Evolutionary conservation across 2,113 vertebrate genomes (phyloP).

Genomic region (Paramisgurnus dabryanus): DNA sequence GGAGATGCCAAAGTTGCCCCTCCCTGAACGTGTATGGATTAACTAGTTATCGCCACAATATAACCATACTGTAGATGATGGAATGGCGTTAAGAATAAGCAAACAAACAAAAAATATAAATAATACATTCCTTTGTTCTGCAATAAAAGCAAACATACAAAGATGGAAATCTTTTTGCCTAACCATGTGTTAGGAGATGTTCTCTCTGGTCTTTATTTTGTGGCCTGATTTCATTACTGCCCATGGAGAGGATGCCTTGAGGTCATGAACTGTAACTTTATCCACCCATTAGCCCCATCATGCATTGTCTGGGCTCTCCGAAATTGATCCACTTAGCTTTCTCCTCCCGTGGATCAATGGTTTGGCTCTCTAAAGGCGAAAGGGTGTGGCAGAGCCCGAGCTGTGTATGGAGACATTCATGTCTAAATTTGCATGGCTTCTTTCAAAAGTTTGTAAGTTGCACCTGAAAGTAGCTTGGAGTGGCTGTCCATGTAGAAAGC

Average conservation of each 20-base stretch:
- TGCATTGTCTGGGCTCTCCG: constrained; percentile 32
- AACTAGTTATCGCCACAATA: too few species aligned
- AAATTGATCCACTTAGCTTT: constrained; percentile 39
- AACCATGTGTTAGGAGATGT: background rate
- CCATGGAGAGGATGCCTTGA: background rate
- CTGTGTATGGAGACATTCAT: background rate
- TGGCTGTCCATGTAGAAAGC: background rate
- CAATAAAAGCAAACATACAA: background rate
- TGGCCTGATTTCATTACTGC: constrained; percentile 24
- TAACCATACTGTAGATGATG: too few species aligned
- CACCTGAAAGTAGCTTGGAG: background rate
- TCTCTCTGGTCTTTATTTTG: constrained; percentile 25
- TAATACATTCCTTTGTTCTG: background rate
- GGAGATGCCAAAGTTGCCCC: too few species aligned
- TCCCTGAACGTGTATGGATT: too few species aligned
- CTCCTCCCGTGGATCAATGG: constrained; percentile 39
- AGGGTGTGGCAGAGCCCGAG: background rate
- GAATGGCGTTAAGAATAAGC: too few species aligned
- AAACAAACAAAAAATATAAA: too few species aligned
- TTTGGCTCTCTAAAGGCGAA: background rate
- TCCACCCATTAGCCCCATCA: constrained; percentile 43
- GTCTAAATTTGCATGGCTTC: constrained; percentile 47
- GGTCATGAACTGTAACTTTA: constrained; percentile 32
- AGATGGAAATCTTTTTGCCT: background rate
- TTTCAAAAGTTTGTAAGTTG: background rate